Percentiles rank a stretch among this genome's conserved stretches.
Evolutionary conservation across 2,888 invertebrate species (phyloP).

Genomic region (Leptopterna dolabrata): DNA sequence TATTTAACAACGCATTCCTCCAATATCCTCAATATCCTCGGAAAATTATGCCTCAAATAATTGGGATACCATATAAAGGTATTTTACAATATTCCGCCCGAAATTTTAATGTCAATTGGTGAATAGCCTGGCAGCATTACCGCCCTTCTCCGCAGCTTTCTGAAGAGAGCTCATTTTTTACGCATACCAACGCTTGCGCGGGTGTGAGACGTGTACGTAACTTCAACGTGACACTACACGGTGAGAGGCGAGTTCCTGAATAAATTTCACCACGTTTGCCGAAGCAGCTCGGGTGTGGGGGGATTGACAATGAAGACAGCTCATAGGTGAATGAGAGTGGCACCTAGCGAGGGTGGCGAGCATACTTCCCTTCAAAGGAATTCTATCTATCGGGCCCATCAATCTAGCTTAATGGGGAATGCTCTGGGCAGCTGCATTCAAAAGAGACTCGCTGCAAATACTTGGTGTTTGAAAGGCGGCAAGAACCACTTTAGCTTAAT

Average conservation of each 20-base stretch:
- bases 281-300: neutral
- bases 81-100: neutral
- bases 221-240: neutral
- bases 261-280: conserved; percentile 10
- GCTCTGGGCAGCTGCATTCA: neutral
- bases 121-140: neutral
- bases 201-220: neutral
- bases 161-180: neutral
- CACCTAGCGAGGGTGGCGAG: neutral
- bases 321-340: neutral
- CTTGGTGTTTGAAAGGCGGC: neutral
- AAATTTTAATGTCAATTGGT: neutral
- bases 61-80: neutral
- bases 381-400: conserved; percentile 21
- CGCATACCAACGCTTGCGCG: neutral
- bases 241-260: neutral
- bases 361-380: conserved; percentile 16
- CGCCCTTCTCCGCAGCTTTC: neutral
- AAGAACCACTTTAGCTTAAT: neutral
- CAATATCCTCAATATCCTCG: too few species aligned
- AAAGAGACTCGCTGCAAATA: neutral
- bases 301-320: conserved; percentile 1
- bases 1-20: too few species aligned
- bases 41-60: neutral
- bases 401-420: conserved; percentile 36